Base-by-base conservation (phyloP, 2,113 vertebrate genomes). In the Microcebus ravelobensis region DNA sequence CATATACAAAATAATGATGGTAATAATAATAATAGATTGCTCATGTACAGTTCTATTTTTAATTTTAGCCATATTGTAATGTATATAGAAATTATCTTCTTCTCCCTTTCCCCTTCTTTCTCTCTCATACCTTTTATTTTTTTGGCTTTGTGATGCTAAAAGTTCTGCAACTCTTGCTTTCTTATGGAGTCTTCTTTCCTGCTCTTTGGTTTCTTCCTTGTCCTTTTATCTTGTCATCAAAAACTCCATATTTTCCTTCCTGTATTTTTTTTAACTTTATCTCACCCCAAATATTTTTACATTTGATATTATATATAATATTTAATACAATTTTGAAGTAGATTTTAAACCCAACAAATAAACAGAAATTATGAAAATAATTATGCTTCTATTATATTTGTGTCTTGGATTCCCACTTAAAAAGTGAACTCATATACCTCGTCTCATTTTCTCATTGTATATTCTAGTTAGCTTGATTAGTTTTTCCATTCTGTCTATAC, bases 391-490 rank as follows among this genome's bases (percentile, higher is more conserved):
- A 27, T 88, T 88, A 34, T 13, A 67, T 65, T 20, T 91, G 14
- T 88, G 45, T 52, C 20, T 94, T 80, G 3, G 36, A 48, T 94
- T 88, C 83, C 57, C 25, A 36, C n/a, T 79, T 85, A 77, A 52
- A 90, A 77, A 85, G 45, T 50, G 61, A 68, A 67, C 23, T 36
- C 17, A 84, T 15, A 71, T 25, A 68, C 10, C 5, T 87, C 25
- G 92, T 84, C 55, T 90, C 21, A 77, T 87, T 93, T 76, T 81
- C 79, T 73, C 80, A 48, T 36, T 73, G 10, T 23, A 34, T 20
- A 94, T 21, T 87, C n/a, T 90, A 42, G 45, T 96, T 82, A 91
- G 21, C 52, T 86, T 93, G 57, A 88, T 79, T 91, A 79, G 55
- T 80, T 86, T 97, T 94, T 80, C 59, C 21, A 63, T 61, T 95